Conservation (phyloP, 2,113 vertebrate genomes). For the Scortum barcoo region DNA sequence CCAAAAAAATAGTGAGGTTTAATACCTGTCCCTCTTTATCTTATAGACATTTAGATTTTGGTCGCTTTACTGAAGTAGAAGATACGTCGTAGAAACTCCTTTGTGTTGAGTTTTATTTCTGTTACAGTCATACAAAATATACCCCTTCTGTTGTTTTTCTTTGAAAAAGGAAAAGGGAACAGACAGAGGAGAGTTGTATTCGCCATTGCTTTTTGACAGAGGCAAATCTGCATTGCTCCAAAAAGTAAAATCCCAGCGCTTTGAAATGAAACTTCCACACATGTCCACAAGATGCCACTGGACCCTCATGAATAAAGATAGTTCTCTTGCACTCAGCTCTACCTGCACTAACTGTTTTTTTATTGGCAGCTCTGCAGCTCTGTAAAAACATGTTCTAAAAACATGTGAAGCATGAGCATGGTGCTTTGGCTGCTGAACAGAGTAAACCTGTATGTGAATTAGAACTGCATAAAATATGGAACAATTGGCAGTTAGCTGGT, state of each 20-base stretch:
- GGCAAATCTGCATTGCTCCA: not conserved
- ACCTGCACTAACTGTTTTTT: conserved; percentile 11
- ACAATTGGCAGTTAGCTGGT: not conserved
- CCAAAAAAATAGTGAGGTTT: no score
- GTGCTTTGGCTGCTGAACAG: conserved; percentile 7
- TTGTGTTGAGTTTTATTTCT: not conserved
- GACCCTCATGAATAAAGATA: conserved; percentile 13
- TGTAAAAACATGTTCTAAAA: conserved; percentile 26
- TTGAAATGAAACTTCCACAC: not conserved
- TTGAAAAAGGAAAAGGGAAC: no score
- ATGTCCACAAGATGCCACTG: conserved; percentile 70
- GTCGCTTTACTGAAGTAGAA: not conserved
- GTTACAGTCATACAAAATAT: not conserved
- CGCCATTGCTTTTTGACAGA: not conserved
- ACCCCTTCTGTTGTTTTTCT: not conserved
- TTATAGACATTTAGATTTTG: not conserved
- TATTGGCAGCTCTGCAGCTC: conserved; percentile 18
- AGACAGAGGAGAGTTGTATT: no score
- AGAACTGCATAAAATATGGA: conserved; percentile 2
- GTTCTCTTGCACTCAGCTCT: not conserved
- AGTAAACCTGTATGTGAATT: not conserved
- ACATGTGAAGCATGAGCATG: not conserved
- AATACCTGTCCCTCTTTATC: not conserved
- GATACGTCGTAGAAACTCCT: not conserved
- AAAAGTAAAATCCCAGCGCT: not conserved